Evolutionary conservation across 2,888 invertebrate genomes (phyloP).

Genomic region (Uropetala carovei): DNA sequence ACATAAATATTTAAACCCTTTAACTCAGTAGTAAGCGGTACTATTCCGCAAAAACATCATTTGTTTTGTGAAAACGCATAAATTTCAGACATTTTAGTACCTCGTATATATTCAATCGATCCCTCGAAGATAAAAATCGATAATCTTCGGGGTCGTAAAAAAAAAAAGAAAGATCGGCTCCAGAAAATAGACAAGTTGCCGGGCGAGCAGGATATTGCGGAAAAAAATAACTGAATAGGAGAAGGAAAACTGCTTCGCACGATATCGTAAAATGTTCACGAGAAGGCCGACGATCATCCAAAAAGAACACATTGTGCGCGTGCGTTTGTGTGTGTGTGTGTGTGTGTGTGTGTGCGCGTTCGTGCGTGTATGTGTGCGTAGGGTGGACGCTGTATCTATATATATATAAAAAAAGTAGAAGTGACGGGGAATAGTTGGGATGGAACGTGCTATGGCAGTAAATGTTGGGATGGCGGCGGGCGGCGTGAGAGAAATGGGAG

Average conservation of each 20-base stretch:
- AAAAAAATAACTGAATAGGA: neutral
- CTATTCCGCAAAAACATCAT: too few species aligned
- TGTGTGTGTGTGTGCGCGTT: neutral
- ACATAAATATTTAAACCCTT: too few species aligned
- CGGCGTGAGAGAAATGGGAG: neutral
- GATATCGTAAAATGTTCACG: conserved; percentile 48
- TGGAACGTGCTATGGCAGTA: neutral
- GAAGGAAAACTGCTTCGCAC: neutral
- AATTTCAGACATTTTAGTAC: too few species aligned
- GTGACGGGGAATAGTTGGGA: neutral
- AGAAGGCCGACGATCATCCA: neutral
- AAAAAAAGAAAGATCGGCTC: too few species aligned
- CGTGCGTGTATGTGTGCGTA: neutral
- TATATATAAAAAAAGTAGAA: neutral
- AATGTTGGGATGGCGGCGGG: neutral
- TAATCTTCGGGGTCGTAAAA: too few species aligned
- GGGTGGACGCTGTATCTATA: neutral
- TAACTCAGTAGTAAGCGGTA: too few species aligned
- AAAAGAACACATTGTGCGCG: neutral
- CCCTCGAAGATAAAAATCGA: too few species aligned
- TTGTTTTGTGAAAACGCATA: too few species aligned
- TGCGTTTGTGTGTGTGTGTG: neutral
- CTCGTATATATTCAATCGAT: too few species aligned
- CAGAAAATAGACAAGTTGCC: too few species aligned
- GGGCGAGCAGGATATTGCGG: too few species aligned